Base-by-base conservation (phyloP, 1,140 invertebrate genomes). In the Drosophila varians region DNA sequence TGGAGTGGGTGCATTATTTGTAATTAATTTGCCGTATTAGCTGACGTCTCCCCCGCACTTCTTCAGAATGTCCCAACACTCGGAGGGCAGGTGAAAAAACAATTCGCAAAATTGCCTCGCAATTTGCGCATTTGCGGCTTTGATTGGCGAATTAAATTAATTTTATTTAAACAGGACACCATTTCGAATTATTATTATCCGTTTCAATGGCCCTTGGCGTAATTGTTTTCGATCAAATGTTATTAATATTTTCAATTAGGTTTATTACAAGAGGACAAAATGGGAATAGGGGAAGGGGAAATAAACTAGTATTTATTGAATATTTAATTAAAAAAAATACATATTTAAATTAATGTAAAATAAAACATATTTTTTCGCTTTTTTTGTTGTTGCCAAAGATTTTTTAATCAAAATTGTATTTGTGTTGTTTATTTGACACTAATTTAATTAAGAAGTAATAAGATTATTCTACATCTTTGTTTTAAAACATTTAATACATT, bases 21-120 rank as follows among this genome's bases (percentile, higher is more conserved):
- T 80, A 86, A 80, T 86, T 86, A 86, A 86, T 86, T 86, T 86
- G 76, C 80, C 57, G 57, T 74, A 86, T 86, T 86, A 86, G 80
- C 80, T 57, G 58, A 56, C 51, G 40, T 18, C 19, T 51, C 47
- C 21, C 3, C 26, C 14, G n/a, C 12, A 28, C 16, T 18, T 42
- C 12, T 25, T 34, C 26, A 46, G 26, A 56, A 34, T 31, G 9
- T 31, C 9, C 28, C 26, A n/a, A n/a, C n/a, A n/a, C n/a, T 43
- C 64, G 62, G 55, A 69, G 34, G 23, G 62, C 46, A 54, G 19
- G 26, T 66, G 47, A 14, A 45, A n/a, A 45, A 28, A 26, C 42
- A 47, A 26, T 4, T 11, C 2, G 18, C 23, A 38, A 49, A 21
- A 71, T 31, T 23, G 42, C 21, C 16, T 21, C 4, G 31, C 68